phyloP scores from a whole-genome alignment of 1,140 invertebrate genomes.

The Neelides sp. region DNA sequence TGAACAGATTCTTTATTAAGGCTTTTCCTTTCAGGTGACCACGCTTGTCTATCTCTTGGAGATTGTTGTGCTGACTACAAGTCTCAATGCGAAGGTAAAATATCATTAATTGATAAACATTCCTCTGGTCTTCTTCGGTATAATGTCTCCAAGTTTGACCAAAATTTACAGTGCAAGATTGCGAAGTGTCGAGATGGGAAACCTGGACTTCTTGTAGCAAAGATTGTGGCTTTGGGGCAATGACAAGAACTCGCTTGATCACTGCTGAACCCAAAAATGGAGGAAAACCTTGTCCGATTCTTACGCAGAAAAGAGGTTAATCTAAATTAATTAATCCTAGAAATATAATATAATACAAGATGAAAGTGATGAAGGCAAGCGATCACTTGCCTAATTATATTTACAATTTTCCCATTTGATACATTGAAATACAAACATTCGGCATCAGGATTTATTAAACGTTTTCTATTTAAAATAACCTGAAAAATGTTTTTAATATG shows the following conservation, averaged over 20 bases:
- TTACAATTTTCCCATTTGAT: too few species aligned
- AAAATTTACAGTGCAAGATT: constrained; percentile 55
- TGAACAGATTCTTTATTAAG: too few species aligned
- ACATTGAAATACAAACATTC: too few species aligned
- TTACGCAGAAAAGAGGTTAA: too few species aligned
- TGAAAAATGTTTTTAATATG: too few species aligned
- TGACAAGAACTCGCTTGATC: constrained; percentile 50
- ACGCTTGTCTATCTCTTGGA: constrained; percentile 69
- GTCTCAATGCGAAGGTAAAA: constrained; percentile 66
- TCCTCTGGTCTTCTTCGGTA: background rate
- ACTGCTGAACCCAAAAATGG: constrained; percentile 53
- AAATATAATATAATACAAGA: too few species aligned
- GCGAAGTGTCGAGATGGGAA: constrained; percentile 59
- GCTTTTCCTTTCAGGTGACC: too few species aligned
- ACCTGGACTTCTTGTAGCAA: constrained; percentile 61
- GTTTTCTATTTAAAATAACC: too few species aligned
- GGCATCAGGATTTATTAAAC: too few species aligned
- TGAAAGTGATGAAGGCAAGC: too few species aligned
- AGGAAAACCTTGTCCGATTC: constrained; percentile 39
- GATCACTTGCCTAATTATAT: too few species aligned
- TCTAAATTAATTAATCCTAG: too few species aligned
- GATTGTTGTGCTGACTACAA: constrained; percentile 77
- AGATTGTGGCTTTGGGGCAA: constrained; percentile 59
- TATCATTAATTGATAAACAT: background rate
- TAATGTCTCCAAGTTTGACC: background rate